Evolutionary conservation across 2,888 invertebrate genomes (phyloP).

Genomic region (Heliconius ismenius): DNA sequence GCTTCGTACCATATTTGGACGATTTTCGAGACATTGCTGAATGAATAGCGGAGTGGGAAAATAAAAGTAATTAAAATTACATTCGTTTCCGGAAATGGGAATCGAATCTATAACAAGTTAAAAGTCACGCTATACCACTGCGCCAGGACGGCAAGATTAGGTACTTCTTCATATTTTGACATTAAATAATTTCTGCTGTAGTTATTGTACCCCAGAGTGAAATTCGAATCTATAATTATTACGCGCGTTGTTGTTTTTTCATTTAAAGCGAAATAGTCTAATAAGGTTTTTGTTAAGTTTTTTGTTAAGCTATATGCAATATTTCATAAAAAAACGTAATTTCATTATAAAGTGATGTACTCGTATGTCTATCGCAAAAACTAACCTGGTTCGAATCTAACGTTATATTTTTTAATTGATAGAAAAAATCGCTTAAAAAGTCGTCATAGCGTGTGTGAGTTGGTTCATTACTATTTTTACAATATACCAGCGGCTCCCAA

Average conservation of each 20-base stretch:
- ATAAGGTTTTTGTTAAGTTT: background rate
- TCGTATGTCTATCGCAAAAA: background rate
- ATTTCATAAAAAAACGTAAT: background rate
- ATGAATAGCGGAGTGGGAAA: background rate
- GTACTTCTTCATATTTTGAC: no score
- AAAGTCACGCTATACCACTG: background rate
- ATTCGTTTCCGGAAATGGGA: background rate
- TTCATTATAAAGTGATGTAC: background rate
- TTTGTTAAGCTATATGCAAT: no score
- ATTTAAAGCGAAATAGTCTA: background rate
- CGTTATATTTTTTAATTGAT: background rate
- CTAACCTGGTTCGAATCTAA: background rate
- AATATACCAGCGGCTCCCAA: background rate
- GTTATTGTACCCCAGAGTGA: no score
- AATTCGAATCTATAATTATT: no score
- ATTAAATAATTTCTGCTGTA: no score
- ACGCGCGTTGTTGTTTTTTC: no score
- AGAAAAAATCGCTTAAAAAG: background rate
- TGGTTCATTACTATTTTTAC: background rate
- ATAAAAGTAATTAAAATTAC: background rate
- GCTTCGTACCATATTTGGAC: background rate
- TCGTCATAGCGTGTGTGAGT: constrained; percentile 1
- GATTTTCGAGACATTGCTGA: no score
- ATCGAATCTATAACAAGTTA: background rate
- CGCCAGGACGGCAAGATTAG: background rate